These are phyloP conservation scores for Lasaia peninsularis DNA, from an alignment of 1,140 invertebrate species.

Conservation along the genomic window DNA sequence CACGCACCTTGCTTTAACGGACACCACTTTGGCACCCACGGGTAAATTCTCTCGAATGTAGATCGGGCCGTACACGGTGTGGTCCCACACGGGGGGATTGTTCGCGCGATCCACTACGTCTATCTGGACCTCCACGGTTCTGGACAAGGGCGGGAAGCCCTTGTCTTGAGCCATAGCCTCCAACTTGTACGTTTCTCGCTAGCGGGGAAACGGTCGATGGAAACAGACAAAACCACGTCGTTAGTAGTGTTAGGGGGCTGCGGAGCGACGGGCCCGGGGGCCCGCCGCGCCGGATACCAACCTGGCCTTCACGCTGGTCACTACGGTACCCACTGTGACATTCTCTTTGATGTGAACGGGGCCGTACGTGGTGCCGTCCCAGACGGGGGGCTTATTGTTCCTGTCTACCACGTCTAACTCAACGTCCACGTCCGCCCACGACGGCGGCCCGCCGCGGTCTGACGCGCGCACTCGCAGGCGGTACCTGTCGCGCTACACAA, in stretches of 20 bases:
- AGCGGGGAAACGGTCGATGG: conserved; percentile 80
- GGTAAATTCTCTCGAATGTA: conserved; percentile 97
- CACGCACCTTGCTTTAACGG: conserved; percentile 96
- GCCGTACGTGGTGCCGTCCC: conserved; percentile 95
- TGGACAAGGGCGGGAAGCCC: conserved; percentile 93
- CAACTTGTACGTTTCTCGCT: conserved; percentile 98
- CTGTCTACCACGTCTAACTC: conserved; percentile 98
- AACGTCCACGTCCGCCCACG: conserved; percentile 95
- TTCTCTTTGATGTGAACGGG: conserved; percentile 98
- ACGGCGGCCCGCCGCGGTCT: conserved; percentile 91
- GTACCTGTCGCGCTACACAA: conserved; percentile 95
- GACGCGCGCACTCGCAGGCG: conserved; percentile 94
- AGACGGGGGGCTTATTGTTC: conserved; percentile 97
- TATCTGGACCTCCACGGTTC: conserved; percentile 97
- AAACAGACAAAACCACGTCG: conserved; percentile 82
- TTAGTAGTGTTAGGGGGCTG: conserved; percentile 79
- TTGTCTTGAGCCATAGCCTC: conserved; percentile 97
- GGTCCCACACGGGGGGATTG: conserved; percentile 98
- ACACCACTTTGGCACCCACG: conserved; percentile 96
- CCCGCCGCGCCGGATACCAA: conserved; percentile 86
- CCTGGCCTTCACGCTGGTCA: conserved; percentile 97
- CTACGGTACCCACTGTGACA: conserved; percentile 97
- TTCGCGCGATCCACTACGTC: conserved; percentile 98
- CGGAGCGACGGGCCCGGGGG: conserved; percentile 63
- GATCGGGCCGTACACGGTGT: conserved; percentile 96